Evolutionary conservation across 2,113 vertebrate species (phyloP), one percentile per base, ranked within the genome.

Genomic region (Nibea albiflora): DNA sequence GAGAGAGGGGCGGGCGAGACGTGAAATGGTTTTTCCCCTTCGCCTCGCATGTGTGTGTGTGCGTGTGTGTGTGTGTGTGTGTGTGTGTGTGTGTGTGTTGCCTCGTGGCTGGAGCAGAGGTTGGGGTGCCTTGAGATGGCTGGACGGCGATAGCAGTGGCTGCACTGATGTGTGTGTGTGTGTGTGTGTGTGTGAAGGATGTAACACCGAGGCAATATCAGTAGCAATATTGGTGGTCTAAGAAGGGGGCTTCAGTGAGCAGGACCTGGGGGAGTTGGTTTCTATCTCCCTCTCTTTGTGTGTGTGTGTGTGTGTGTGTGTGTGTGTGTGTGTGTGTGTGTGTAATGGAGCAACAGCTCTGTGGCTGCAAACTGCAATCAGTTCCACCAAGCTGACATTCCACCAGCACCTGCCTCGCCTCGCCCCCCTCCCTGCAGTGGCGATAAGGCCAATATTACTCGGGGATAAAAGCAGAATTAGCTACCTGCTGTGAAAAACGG

Each of bases 391-490:
- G 81, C 85, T 87, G 86, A 88, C 87, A 85, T 87, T 89, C 77
- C 84, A 58, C 52, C 68, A 65, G 68, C 76, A 83, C 78, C 89
- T 81, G 44, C 84, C 79, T 85, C 54, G 22, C 63, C 68, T 66
- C 35, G 35, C 35, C 8, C 8, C 61, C 3, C 24, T 26, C 24
- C 24, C 24, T 26, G 24, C 24, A 83, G 80, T 65, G 84, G 86
- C 61, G 88, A 92, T 93, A 93, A 92, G 86, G 89, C 87, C 85
- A 85, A 91, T 94, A 94, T 93, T 86, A 93, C 88, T 85, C 9
- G 35, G 86, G 89, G 90, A 94, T 92, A 91, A 93, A 90, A 87
- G 82, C 54, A 62, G 91, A 90, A 93, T 95, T 93, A 93, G 87
- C 84, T 89, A 75, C 92, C 89, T 85, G 82, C 87, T 89, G 87